Percentiles rank a stretch among this genome's conserved stretches.
phyloP scores from a whole-genome alignment of 2,888 invertebrate species.

The Heliconius aoede region DNA sequence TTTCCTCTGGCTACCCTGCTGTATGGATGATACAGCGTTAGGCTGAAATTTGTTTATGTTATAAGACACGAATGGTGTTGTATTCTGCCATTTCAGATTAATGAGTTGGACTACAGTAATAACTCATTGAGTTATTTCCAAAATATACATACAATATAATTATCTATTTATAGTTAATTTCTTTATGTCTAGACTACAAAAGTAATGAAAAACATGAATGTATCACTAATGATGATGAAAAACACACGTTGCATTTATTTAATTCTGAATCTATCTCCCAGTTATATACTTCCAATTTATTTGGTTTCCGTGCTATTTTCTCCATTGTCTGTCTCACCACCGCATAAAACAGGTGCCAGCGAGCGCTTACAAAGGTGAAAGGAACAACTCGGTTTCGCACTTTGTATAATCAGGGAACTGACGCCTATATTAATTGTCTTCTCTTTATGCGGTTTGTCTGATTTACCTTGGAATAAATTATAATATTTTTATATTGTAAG shows the following conservation, averaged over 20 bases:
- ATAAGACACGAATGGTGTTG: background rate
- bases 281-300: conserved; percentile 26
- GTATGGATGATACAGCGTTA: too few species aligned
- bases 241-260: background rate
- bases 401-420: conserved; percentile 41
- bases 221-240: background rate
- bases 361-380: conserved; percentile 41
- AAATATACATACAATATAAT: background rate
- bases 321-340: conserved; percentile 38
- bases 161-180: background rate
- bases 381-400: conserved; percentile 32
- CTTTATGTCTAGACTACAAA: background rate
- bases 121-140: background rate
- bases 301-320: conserved; percentile 37
- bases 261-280: conserved; percentile 1
- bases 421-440: conserved; percentile 44
- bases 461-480: background rate
- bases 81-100: too few species aligned
- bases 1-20: too few species aligned
- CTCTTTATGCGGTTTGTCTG: conserved; percentile 19
- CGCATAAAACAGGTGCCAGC: conserved; percentile 34
- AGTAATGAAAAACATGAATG: background rate
- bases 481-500: background rate
- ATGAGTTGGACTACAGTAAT: background rate
- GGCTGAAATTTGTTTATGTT: background rate